Conservation (phyloP, 2,113 vertebrate genomes). For the Ibidorhyncha struthersii region DNA sequence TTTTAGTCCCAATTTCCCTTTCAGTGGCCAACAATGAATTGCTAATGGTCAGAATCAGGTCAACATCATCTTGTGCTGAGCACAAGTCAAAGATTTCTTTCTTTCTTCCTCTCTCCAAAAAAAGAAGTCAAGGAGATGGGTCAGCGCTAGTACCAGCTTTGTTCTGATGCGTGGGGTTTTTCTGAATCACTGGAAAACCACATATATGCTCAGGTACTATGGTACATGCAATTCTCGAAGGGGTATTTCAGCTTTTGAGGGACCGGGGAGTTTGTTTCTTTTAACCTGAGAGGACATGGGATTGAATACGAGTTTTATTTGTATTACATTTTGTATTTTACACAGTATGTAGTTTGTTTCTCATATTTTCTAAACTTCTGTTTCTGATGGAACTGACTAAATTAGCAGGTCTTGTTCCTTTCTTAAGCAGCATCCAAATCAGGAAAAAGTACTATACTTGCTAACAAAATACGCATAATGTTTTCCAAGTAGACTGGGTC, state of each 20-base stretch:
- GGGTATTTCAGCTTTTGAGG: background rate
- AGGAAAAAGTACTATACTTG: background rate
- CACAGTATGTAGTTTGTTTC: background rate
- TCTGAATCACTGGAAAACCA: background rate
- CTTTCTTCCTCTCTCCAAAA: background rate
- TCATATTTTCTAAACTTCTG: background rate
- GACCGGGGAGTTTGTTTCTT: background rate
- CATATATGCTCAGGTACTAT: background rate
- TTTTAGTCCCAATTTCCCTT: background rate
- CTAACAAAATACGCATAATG: background rate
- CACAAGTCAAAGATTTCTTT: background rate
- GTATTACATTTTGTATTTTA: background rate
- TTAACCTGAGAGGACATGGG: background rate
- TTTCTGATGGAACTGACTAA: background rate
- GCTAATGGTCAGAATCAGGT: background rate
- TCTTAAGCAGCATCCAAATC: background rate
- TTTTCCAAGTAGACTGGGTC: background rate
- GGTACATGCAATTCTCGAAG: background rate
- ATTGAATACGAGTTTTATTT: background rate
- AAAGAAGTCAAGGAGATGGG: background rate
- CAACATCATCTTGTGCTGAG: background rate
- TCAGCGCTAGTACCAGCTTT: background rate
- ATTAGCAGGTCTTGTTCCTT: background rate
- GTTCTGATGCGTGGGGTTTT: background rate
- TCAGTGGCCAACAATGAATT: background rate